Evolutionary conservation across 1,140 invertebrate genomes (phyloP), one percentile per base, ranked within the genome.

Genomic region (Rhagoletis zephyria): DNA sequence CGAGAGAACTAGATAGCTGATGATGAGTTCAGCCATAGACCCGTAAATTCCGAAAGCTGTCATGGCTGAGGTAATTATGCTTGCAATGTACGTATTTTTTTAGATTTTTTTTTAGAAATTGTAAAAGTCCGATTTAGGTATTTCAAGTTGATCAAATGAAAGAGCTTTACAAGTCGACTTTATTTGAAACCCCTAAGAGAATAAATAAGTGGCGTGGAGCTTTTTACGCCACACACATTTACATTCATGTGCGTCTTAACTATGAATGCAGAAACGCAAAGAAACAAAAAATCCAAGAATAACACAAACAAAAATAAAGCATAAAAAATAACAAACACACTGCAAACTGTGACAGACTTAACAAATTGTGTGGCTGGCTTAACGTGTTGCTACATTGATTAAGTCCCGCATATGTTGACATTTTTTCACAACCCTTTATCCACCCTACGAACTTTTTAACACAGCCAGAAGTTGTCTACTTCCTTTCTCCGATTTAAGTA

Each of bases 341-440:
- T 48, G 70, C 40, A 42, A 74, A 74, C 70, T 42, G n/a, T 30
- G 64, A 30, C 70, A 51, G 70, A 12, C 12, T 48, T 2, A 12
- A 48, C 42, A 48, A 14, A 74, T 42, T 74, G 14, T 45, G 70
- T 45, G 70, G 70, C 45, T 16, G 45, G 70, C 42, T 51, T 74
- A 45, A 74, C 40, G 70, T 51, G 70, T 74, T 48, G 16, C 42
- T 16, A 74, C 70, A 74, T 19, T 81, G 48, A 81, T 81, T 56
- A 81, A 42, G 74, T 56, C 51, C 74, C 51, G 48, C 45, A 81
- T 19, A 51, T 81, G 74, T n/a, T n/a, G 6, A 30, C 74, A 56
- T 56, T 56, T 63, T 56, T 59, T 9, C 45, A 56, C n/a, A 40
- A 19, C 4, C 74, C 5, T n/a, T 7, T 81, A 9, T 12, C 6